Evolutionary conservation across 2,888 invertebrate species (phyloP).

Genomic region (Meloe dianella): DNA sequence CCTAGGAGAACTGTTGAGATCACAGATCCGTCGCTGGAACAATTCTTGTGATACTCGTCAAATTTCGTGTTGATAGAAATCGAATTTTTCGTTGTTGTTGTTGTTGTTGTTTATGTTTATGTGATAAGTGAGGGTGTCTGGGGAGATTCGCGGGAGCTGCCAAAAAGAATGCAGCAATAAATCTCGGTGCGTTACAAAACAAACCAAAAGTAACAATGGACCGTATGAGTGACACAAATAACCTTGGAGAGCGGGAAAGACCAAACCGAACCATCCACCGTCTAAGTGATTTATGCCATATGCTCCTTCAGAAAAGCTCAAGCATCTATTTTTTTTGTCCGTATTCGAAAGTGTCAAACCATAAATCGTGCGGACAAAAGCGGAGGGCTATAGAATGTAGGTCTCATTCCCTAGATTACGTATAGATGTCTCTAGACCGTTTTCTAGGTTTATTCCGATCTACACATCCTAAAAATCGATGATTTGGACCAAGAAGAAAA

Average conservation of each 20-base stretch:
- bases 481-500: background rate
- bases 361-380: slow-evolving; percentile 58
- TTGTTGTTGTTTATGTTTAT: background rate
- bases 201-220: slow-evolving; percentile 58
- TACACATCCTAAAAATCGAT: background rate
- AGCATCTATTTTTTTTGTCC: slow-evolving; percentile 60
- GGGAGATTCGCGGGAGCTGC: slow-evolving; percentile 39
- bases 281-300: slow-evolving; percentile 59
- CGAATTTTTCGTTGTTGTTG: background rate
- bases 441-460: slow-evolving; percentile 9
- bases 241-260: slow-evolving; percentile 43
- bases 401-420: slow-evolving; percentile 29
- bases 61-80: background rate
- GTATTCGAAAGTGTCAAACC: slow-evolving; percentile 60
- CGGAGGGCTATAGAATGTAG: slow-evolving; percentile 48
- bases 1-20: background rate
- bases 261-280: slow-evolving; percentile 42
- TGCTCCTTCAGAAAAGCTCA: slow-evolving; percentile 59
- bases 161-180: slow-evolving; percentile 50
- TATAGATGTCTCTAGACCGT: slow-evolving; percentile 22
- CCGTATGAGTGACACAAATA: slow-evolving; percentile 60
- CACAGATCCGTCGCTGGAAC: slow-evolving; percentile 2
- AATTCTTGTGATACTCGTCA: background rate
- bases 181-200: slow-evolving; percentile 58
- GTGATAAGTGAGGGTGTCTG: background rate